Percentiles rank a stretch among this genome's conserved stretches.
Conservation (phyloP, 2,797 vertebrate genomes). For the Orestias chungarensis region DNA sequence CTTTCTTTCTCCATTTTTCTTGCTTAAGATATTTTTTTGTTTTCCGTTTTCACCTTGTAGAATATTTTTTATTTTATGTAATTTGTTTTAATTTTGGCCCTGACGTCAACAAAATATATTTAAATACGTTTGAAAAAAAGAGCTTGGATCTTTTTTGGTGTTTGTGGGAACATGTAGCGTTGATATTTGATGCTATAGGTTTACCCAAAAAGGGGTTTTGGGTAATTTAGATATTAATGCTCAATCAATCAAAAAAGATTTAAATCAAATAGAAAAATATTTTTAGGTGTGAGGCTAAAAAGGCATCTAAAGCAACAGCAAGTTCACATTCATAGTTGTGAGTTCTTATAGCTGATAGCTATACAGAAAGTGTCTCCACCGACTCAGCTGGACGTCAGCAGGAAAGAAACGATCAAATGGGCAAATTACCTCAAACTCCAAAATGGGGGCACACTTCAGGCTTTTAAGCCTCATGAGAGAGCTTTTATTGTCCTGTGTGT, state of each 20-base stretch:
- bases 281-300: neutral
- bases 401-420: constrained; percentile 53
- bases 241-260: too few relatives aligned
- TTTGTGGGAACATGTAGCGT: too few relatives aligned
- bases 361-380: constrained; percentile 16
- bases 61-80: neutral
- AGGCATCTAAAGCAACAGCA: neutral
- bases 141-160: too few relatives aligned
- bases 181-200: too few relatives aligned
- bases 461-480: constrained; percentile 48
- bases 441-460: constrained; percentile 66
- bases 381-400: constrained; percentile 33
- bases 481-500: constrained; percentile 59
- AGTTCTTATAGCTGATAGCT: constrained; percentile 24
- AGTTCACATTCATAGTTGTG: constrained; percentile 7
- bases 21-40: too few relatives aligned
- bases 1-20: neutral
- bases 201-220: too few relatives aligned
- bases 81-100: neutral
- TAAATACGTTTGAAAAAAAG: too few relatives aligned
- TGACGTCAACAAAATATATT: neutral
- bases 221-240: too few relatives aligned
- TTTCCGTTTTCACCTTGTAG: too few relatives aligned
- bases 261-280: too few relatives aligned
- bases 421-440: constrained; percentile 57